Evolutionary conservation across 2,113 vertebrate species (phyloP).

Genomic region (Amphilophus citrinellus): DNA sequence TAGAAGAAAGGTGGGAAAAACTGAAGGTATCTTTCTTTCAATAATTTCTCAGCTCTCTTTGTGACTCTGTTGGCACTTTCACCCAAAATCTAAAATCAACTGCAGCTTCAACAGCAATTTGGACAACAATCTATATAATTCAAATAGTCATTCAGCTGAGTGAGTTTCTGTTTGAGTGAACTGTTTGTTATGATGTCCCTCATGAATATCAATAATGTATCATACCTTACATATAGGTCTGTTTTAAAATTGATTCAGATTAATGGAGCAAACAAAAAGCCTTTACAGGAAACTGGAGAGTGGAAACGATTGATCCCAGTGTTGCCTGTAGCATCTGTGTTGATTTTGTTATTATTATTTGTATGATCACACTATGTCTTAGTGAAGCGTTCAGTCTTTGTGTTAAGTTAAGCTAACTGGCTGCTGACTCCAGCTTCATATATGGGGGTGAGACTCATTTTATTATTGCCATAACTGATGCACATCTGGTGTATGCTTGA

Average conservation of each 20-base stretch:
- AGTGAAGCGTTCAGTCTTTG: not conserved
- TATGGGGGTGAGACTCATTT: not conserved
- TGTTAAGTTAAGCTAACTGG: not conserved
- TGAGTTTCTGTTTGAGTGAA: not conserved
- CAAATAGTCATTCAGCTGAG: not conserved
- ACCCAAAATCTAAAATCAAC: not conserved
- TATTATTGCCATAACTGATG: not conserved
- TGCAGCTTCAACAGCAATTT: not conserved
- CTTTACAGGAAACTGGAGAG: slow-evolving; percentile 43
- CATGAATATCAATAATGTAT: slow-evolving; percentile 62
- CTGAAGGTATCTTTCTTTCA: not conserved
- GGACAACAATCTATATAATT: not conserved
- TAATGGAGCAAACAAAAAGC: slow-evolving; percentile 54
- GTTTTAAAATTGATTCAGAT: slow-evolving; percentile 46
- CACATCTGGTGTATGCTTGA: no score
- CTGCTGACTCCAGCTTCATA: not conserved
- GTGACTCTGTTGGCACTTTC: not conserved
- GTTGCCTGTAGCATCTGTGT: not conserved
- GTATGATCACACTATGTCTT: not conserved
- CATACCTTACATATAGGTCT: slow-evolving; percentile 28
- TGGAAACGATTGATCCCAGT: slow-evolving; percentile 48
- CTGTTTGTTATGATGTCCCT: not conserved
- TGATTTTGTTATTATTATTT: no score
- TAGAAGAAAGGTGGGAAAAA: slow-evolving; percentile 12
- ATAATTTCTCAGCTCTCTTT: not conserved